A percentile compares a stretch with the other conserved stretches of the same genome.
Conservation (phyloP, 2,888 invertebrate genomes). For the Xestobium rufovillosum region DNA sequence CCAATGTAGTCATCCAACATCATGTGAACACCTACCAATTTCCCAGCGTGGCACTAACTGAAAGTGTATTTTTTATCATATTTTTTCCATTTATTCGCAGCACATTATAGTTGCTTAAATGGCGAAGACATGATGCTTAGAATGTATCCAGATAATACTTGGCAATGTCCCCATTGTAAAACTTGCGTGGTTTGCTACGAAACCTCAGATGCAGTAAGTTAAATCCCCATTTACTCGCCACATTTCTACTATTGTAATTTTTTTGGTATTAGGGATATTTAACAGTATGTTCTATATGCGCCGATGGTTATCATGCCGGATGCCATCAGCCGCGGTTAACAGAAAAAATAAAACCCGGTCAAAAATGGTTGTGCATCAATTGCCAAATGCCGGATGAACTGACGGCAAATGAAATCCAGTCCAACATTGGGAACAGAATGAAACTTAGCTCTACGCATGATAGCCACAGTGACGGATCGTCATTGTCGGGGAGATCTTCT, state of each 20-base stretch:
- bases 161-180: slow-evolving; percentile 89
- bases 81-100: slow-evolving; percentile 35
- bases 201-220: slow-evolving; percentile 64
- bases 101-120: slow-evolving; percentile 62
- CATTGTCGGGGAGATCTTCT: slow-evolving; percentile 25
- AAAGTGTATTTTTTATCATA: too few relatives aligned
- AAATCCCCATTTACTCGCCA: slow-evolving; percentile 1
- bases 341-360: slow-evolving; percentile 50
- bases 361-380: slow-evolving; percentile 66
- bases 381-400: slow-evolving; percentile 47
- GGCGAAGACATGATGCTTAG: slow-evolving; percentile 59
- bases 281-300: slow-evolving; percentile 75
- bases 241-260: slow-evolving; percentile 4
- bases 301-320: slow-evolving; percentile 74
- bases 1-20: too few relatives aligned
- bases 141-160: slow-evolving; percentile 59
- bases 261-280: slow-evolving; percentile 53
- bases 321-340: slow-evolving; percentile 69
- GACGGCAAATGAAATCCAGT: slow-evolving; percentile 38
- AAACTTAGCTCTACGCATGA: too few relatives aligned
- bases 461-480: too few relatives aligned
- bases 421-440: slow-evolving; percentile 32
- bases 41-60: too few relatives aligned
- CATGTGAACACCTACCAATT: too few relatives aligned
- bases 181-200: slow-evolving; percentile 77